Evolutionary conservation across 2,113 vertebrate genomes (phyloP), one percentile per base, ranked within the genome.

Genomic region (Mobula birostris): DNA sequence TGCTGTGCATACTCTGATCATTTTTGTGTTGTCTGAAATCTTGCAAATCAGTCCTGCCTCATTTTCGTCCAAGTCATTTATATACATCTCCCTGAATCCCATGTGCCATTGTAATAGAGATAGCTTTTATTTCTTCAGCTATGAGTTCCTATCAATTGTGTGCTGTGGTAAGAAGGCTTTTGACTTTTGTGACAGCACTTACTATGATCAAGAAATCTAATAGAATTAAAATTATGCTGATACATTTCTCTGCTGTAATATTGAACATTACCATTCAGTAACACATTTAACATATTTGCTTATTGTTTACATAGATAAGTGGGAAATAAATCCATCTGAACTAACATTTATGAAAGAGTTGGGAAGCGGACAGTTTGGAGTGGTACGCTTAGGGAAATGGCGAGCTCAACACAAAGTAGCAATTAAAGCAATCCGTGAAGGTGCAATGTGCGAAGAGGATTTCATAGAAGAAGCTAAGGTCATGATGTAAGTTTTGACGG

Each of bases 391-490:
- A 0, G 99, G 98, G 36, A 98, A 98, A 94, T 99, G 98, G 98
- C 96, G 98, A 76, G 97, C 97, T 0, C 97, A 98, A 95, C 98
- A 98, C 94, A 98, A 97, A 95, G 98, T 99, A 40, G 99, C 99
- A 78, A 99, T 99, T 95, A 99, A 99, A 95, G 97, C 98, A n/a
- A 98, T 99, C 92, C 96, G 97, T 7, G 97, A 98, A 90, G 98
- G 98, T 0, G 98, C 98, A 0, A 99, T 99, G 99, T 97, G 97
- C 4, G 98, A 99, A 95, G 99, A 99, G 95, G 99, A 99, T 95
- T 99, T 99, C 94, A 98, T 99, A 88, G 98, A 99, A 94, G 99
- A 99, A 96, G 99, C 98, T 77, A 99, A 98, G 96, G 97, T 99
- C 72, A 99, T 99, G 98, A 99, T 98, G 98, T 99, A 95, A 97